Conservation (phyloP, 2,888 invertebrate genomes). For the Agelastica alni region DNA sequence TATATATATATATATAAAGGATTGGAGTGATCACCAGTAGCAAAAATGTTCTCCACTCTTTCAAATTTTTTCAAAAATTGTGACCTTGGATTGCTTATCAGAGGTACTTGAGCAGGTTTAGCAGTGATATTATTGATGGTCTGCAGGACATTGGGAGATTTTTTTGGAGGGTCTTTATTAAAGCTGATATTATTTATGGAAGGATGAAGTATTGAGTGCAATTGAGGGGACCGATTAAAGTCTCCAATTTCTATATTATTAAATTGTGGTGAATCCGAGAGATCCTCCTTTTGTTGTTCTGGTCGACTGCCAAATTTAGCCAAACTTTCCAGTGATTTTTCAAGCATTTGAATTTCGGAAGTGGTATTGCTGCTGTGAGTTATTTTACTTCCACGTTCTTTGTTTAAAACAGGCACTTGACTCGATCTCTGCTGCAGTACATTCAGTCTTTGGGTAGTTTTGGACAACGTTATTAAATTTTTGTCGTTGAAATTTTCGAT, state of each 20-base stretch:
- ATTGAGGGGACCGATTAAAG: slow-evolving; percentile 41
- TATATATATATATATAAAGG: no score
- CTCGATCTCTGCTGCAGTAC: slow-evolving; percentile 33
- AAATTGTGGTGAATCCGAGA: slow-evolving; percentile 42
- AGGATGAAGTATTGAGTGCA: slow-evolving; percentile 45
- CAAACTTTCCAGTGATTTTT: slow-evolving; percentile 47
- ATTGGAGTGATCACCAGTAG: no score
- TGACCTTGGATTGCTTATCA: slow-evolving; percentile 43
- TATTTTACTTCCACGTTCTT: slow-evolving; percentile 2
- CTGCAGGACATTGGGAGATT: slow-evolving; percentile 48
- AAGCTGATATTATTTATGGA: slow-evolving; percentile 55
- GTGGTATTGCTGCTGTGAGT: slow-evolving; percentile 10
- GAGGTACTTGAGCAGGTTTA: slow-evolving; percentile 37
- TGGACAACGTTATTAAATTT: slow-evolving; percentile 40
- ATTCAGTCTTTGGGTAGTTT: slow-evolving; percentile 39
- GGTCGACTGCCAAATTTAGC: slow-evolving; percentile 37
- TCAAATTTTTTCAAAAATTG: slow-evolving; percentile 50
- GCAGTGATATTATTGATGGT: slow-evolving; percentile 36
- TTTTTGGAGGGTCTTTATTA: slow-evolving; percentile 40
- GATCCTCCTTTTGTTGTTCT: slow-evolving; percentile 10
- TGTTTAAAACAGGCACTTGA: neutral
- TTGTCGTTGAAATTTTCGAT: slow-evolving; percentile 37
- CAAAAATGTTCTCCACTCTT: no score
- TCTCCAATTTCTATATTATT: slow-evolving; percentile 43
- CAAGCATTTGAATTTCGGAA: slow-evolving; percentile 46